Conservation (phyloP, 2,113 vertebrate genomes). For the Antigone vipio region DNA sequence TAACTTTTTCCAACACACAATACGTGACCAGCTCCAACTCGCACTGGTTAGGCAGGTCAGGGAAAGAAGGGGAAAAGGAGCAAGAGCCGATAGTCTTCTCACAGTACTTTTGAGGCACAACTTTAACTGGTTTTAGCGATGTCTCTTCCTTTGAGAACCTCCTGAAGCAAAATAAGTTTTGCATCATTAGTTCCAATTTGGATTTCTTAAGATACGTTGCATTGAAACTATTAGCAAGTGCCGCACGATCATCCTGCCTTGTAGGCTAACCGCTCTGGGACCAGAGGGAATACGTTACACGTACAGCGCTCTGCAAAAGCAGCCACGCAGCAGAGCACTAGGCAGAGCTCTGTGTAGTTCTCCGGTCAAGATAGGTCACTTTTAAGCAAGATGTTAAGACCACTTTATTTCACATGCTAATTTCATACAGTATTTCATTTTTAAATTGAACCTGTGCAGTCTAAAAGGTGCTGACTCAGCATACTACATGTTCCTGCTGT, state of each 20-base stretch:
- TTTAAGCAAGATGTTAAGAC: neutral
- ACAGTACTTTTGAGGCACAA: neutral
- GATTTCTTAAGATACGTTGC: neutral
- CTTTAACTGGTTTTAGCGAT: neutral
- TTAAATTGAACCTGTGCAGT: neutral
- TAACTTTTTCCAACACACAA: neutral
- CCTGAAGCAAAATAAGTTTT: neutral
- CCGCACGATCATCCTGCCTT: neutral
- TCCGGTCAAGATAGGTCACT: neutral
- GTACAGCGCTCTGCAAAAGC: neutral
- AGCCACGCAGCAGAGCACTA: neutral
- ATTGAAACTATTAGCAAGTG: neutral
- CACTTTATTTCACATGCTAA: neutral
- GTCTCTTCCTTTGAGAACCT: neutral
- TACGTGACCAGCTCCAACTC: neutral
- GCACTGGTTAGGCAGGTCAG: neutral
- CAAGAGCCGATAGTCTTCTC: neutral
- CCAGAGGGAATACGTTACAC: neutral
- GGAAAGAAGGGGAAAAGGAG: neutral
- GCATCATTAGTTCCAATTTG: neutral
- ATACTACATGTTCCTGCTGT: neutral
- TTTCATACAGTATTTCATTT: neutral
- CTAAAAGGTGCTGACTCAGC: neutral
- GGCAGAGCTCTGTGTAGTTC: neutral
- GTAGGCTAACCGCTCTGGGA: neutral